Conservation (phyloP, 2,113 vertebrate genomes). For the Coptodon rendalli region DNA sequence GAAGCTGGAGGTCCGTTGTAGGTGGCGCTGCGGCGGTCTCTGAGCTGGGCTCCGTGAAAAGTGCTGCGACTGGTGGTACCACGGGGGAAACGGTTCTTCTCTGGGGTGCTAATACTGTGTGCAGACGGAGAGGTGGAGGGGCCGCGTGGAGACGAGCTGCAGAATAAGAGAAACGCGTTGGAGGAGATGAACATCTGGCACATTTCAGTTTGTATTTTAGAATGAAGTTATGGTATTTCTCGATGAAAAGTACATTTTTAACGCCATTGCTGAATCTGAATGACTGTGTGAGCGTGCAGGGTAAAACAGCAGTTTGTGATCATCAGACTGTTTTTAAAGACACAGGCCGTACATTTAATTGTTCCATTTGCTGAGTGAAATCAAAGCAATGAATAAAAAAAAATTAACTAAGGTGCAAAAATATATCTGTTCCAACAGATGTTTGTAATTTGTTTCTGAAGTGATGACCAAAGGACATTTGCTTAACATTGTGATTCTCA, state of each 20-base stretch:
- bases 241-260: neutral
- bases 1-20: conserved; percentile 95
- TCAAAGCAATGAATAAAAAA: neutral
- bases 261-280: neutral
- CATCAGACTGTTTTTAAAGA: neutral
- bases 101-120: conserved; percentile 93
- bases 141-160: conserved; percentile 78
- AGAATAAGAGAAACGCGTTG: neutral
- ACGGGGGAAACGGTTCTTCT: conserved; percentile 92
- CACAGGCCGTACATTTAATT: neutral
- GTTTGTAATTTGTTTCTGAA: neutral
- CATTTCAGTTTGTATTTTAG: neutral
- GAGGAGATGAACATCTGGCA: neutral
- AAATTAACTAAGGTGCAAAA: neutral
- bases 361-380: neutral
- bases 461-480: neutral
- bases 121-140: conserved; percentile 93
- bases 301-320: neutral
- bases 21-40: conserved; percentile 90
- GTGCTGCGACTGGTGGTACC: conserved; percentile 96
- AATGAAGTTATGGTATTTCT: neutral
- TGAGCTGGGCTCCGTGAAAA: conserved; percentile 94
- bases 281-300: neutral
- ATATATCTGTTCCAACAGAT: neutral
- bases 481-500: neutral